These are phyloP conservation scores for Amiota mariae DNA, from an alignment of 2,888 invertebrate genomes.

Conservation along the genomic window DNA sequence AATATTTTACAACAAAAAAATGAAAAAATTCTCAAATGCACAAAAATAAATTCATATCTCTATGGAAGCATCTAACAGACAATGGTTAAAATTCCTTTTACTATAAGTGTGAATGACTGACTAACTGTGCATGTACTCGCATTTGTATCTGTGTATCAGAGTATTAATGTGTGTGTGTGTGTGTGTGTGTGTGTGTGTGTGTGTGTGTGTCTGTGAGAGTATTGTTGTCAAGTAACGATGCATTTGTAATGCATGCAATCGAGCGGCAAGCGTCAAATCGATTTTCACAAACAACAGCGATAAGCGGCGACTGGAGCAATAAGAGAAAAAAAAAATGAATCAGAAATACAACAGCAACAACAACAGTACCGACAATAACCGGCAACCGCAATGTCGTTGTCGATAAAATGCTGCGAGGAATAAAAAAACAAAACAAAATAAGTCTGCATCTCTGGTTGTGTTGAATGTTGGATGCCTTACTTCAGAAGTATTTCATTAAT, in stretches of 20 bases:
- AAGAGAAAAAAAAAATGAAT: conserved; percentile 37
- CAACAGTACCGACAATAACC: conserved; percentile 34
- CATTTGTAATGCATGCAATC: conserved; percentile 22
- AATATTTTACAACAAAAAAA: background rate
- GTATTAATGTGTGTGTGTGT: background rate
- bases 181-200: conserved; percentile 6
- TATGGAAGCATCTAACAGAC: no score
- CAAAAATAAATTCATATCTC: background rate
- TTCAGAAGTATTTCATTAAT: no score
- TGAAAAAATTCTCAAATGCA: background rate
- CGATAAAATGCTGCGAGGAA: background rate
- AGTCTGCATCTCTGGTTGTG: background rate
- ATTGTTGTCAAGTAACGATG: background rate
- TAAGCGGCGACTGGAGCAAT: conserved; percentile 15
- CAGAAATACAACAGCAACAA: conserved; percentile 28
- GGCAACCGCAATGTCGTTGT: conserved; percentile 40
- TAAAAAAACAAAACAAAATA: background rate
- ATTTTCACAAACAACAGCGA: conserved; percentile 44
- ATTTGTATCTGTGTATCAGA: background rate
- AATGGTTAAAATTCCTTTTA: no score
- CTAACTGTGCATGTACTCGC: background rate
- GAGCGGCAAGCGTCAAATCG: conserved; percentile 51
- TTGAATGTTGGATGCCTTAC: no score
- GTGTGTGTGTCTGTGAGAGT: conserved; percentile 18
- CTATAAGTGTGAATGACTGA: no score